Evolutionary conservation across 2,113 vertebrate species (phyloP).

Genomic region (Eulemur macaco): DNA sequence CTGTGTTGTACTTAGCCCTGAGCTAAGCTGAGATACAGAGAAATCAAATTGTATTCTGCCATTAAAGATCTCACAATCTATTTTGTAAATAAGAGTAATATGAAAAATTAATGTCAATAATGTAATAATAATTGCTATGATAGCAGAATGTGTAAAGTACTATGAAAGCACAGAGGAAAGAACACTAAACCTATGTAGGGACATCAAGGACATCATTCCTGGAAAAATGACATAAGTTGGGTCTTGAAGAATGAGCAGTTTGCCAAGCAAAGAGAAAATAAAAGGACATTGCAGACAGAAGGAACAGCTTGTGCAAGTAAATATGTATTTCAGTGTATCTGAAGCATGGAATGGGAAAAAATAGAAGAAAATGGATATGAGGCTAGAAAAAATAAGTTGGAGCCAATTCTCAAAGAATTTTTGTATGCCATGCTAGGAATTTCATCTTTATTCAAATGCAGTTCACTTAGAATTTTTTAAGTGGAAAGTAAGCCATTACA

Average conservation of each 20-base stretch:
- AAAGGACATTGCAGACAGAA: background rate
- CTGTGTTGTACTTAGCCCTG: background rate
- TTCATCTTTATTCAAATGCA: background rate
- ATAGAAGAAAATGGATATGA: background rate
- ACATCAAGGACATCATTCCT: background rate
- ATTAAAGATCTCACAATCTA: background rate
- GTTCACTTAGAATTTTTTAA: background rate
- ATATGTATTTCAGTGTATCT: background rate
- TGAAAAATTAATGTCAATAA: background rate
- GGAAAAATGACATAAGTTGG: background rate
- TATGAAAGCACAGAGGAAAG: background rate
- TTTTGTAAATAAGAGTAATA: background rate
- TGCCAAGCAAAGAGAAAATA: background rate
- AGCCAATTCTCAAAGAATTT: background rate
- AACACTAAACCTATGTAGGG: background rate
- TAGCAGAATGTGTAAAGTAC: background rate
- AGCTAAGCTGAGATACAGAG: background rate
- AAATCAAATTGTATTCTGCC: background rate
- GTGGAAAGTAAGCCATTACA: background rate
- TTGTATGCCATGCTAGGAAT: background rate
- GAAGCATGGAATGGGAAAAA: background rate
- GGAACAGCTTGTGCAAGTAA: background rate
- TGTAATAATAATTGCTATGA: background rate
- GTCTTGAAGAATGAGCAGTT: constrained; percentile 38
- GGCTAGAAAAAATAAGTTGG: background rate